Percentiles rank a stretch among this genome's conserved stretches.
These are phyloP conservation scores for Drosophila ogumai DNA, from an alignment of 1,140 invertebrate genomes.

Conservation along the genomic window DNA sequence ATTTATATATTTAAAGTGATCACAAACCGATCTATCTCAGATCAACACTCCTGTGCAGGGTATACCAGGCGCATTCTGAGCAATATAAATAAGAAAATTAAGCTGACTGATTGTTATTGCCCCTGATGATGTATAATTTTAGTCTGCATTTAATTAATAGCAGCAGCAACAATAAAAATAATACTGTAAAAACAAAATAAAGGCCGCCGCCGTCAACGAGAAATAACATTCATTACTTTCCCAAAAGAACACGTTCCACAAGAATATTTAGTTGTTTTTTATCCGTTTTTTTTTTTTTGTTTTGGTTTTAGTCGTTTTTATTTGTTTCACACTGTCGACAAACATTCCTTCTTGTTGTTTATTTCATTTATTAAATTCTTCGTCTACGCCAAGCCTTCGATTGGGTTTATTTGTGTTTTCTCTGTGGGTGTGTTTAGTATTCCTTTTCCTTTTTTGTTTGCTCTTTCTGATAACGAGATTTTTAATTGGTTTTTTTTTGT, in stretches of 20 bases:
- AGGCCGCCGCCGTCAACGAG: neutral
- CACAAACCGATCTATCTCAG: neutral
- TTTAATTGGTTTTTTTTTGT: constrained; percentile 15
- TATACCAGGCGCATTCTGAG: neutral
- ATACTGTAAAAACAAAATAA: neutral
- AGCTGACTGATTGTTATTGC: constrained; percentile 41
- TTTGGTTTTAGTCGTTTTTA: constrained; percentile 32
- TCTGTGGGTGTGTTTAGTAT: constrained; percentile 9
- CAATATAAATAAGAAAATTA: constrained; percentile 37
- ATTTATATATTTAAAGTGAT: neutral
- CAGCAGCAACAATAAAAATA: neutral
- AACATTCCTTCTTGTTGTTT: constrained; percentile 35
- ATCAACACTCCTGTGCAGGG: neutral
- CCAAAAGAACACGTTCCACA: constrained; percentile 12
- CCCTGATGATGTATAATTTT: constrained; percentile 41
- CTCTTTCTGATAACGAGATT: constrained; percentile 41
- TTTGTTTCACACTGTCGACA: constrained; percentile 34
- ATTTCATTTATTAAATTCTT: constrained; percentile 39
- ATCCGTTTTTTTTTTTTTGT: constrained; percentile 21
- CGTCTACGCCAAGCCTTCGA: constrained; percentile 21
- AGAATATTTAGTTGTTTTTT: constrained; percentile 10
- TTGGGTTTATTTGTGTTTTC: constrained; percentile 12
- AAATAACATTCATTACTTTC: neutral
- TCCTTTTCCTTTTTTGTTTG: neutral
- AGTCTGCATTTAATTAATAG: constrained; percentile 21